Percentiles rank a stretch among this genome's conserved stretches.
These are phyloP conservation scores for Siniperca chuatsi DNA, from an alignment of 2,113 vertebrate genomes.

Conservation along the genomic window DNA sequence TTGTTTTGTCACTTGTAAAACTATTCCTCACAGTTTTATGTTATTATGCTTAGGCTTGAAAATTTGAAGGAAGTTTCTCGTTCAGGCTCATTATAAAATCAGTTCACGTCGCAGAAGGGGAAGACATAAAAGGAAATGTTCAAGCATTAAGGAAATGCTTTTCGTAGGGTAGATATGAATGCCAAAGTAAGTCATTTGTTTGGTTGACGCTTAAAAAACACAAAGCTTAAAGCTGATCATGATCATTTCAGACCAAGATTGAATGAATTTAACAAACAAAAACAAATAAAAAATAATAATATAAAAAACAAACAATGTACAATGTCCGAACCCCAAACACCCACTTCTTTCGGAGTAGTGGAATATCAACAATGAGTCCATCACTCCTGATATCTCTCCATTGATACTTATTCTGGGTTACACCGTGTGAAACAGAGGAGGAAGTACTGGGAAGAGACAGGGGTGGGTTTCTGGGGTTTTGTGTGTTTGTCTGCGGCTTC, in stretches of 20 bases:
- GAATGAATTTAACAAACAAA: slow-evolving; percentile 55
- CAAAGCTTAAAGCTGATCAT: slow-evolving; percentile 77
- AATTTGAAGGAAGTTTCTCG: slow-evolving; percentile 64
- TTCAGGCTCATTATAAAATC: slow-evolving; percentile 60
- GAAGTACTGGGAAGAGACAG: slow-evolving; percentile 49
- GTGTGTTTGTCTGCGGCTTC: slow-evolving; percentile 20
- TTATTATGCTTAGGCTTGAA: slow-evolving; percentile 52
- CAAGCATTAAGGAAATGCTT: slow-evolving; percentile 76
- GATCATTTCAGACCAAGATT: slow-evolving; percentile 62
- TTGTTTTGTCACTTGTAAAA: slow-evolving; percentile 68
- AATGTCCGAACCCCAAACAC: slow-evolving; percentile 51
- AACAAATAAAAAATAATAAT: slow-evolving; percentile 52
- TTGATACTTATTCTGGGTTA: slow-evolving; percentile 50
- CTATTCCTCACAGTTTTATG: slow-evolving; percentile 64
- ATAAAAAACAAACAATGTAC: slow-evolving; percentile 65
- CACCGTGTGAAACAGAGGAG: slow-evolving; percentile 66
- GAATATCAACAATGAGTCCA: slow-evolving; percentile 61
- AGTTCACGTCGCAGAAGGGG: slow-evolving; percentile 55
- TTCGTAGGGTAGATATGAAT: slow-evolving; percentile 67
- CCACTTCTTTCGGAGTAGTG: slow-evolving; percentile 43
- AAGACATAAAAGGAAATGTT: slow-evolving; percentile 74
- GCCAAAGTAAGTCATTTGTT: slow-evolving; percentile 74
- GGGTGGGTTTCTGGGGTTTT: slow-evolving; percentile 6
- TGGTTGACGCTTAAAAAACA: slow-evolving; percentile 78
- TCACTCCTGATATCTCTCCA: slow-evolving; percentile 36